phyloP scores from a whole-genome alignment of 1,140 invertebrate species.

The Pygmarrhopalites habei region DNA sequence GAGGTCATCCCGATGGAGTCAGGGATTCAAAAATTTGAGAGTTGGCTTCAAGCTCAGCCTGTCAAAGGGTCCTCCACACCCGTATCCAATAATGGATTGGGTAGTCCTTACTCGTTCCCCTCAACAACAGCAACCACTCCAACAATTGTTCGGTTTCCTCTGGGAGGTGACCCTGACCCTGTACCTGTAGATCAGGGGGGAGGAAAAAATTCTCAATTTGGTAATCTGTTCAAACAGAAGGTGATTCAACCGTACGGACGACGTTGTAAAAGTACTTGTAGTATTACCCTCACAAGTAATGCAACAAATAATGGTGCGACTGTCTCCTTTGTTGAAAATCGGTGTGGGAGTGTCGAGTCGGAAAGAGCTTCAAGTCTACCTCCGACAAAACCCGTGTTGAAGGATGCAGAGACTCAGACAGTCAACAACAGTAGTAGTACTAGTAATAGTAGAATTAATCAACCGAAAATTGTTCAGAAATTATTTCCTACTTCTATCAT shows the following conservation, averaged over 20 bases:
- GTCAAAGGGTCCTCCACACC: too few relatives aligned
- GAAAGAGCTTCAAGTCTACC: slow-evolving; percentile 5
- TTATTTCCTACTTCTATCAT: too few relatives aligned
- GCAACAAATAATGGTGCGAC: neutral
- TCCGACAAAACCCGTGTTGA: slow-evolving; percentile 4
- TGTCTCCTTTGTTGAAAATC: neutral
- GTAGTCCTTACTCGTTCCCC: too few relatives aligned
- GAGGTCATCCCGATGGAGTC: slow-evolving; percentile 28
- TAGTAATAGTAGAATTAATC: too few relatives aligned
- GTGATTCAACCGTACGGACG: slow-evolving; percentile 45
- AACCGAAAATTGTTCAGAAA: too few relatives aligned
- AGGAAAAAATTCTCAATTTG: neutral
- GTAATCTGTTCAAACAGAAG: neutral
- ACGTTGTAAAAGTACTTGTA: slow-evolving; percentile 59
- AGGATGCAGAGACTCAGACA: slow-evolving; percentile 26
- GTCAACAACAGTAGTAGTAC: too few relatives aligned
- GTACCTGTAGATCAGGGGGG: too few relatives aligned
- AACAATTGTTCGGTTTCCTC: too few relatives aligned
- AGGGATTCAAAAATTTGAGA: slow-evolving; percentile 39
- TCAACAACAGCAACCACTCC: too few relatives aligned
- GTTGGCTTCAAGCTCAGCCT: slow-evolving; percentile 19
- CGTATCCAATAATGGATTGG: too few relatives aligned
- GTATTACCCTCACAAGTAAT: slow-evolving; percentile 49
- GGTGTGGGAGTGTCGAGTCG: neutral
- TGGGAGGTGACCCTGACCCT: too few relatives aligned